Percentiles rank a stretch among this genome's conserved stretches.
phyloP scores from a whole-genome alignment of 2,797 vertebrate species.

The Anguilla obscura region DNA sequence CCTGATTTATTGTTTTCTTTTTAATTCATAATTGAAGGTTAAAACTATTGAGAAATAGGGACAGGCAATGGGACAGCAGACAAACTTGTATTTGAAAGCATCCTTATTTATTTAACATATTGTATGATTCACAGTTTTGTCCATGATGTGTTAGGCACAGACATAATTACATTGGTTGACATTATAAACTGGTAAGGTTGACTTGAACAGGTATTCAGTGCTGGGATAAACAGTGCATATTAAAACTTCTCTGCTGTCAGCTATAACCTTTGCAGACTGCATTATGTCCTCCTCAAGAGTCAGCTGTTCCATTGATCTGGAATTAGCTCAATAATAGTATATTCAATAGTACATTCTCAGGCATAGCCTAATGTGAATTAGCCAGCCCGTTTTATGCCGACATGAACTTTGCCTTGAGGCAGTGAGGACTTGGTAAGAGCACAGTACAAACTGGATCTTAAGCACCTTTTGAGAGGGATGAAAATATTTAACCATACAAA shows the following conservation, averaged over 20 bases:
- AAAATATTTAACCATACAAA: background rate
- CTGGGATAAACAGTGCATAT: background rate
- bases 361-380: slow-evolving; percentile 37
- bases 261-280: background rate
- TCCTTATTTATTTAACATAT: slow-evolving; percentile 19
- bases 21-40: slow-evolving; percentile 23
- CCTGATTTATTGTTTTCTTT: background rate
- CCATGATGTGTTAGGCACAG: background rate
- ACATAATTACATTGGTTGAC: background rate
- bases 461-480: background rate
- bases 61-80: background rate
- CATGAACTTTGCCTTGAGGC: background rate
- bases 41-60: background rate
- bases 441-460: background rate
- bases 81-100: slow-evolving; percentile 25
- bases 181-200: slow-evolving; percentile 6
- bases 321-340: slow-evolving; percentile 44
- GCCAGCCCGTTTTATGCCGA: background rate
- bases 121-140: slow-evolving; percentile 31
- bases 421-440: background rate
- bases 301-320: slow-evolving; percentile 27
- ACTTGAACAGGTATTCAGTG: slow-evolving; percentile 41
- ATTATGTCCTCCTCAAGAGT: slow-evolving; percentile 25
- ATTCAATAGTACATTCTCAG: slow-evolving; percentile 51
- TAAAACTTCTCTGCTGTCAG: background rate